These are phyloP conservation scores for Strix uralensis DNA, from an alignment of 2,113 vertebrate species.

Conservation along the genomic window DNA sequence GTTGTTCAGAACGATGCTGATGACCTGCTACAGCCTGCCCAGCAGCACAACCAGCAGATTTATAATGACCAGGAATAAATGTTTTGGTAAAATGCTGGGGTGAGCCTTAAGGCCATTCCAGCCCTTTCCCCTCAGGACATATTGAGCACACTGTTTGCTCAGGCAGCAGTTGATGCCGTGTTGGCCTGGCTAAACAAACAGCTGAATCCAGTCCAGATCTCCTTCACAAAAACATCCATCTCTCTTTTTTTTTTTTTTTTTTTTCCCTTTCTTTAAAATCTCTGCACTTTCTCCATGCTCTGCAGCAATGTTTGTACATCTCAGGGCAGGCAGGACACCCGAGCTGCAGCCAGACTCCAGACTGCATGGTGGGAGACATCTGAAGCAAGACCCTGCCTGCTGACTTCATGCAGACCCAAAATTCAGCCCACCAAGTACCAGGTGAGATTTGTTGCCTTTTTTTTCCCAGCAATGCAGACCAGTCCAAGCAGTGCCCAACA, in stretches of 20 bases:
- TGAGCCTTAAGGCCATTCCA: not conserved
- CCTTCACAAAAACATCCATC: not conserved
- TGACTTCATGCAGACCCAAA: not conserved
- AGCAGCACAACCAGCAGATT: not conserved
- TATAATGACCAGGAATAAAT: not conserved
- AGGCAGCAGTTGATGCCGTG: not conserved
- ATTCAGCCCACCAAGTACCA: not conserved
- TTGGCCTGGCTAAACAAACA: not conserved
- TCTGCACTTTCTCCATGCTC: not conserved
- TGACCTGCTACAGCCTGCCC: not conserved
- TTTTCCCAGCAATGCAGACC: not conserved
- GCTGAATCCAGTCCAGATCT: not conserved
- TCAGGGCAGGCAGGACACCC: fast-evolving
- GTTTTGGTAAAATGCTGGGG: not conserved
- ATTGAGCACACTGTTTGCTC: not conserved
- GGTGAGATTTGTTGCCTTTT: not conserved
- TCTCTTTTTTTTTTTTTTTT: too few species aligned
- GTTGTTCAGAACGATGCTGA: fast-evolving
- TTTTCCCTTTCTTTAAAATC: not conserved
- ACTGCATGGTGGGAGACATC: too few species aligned
- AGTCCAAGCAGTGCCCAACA: fast-evolving
- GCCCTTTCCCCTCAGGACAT: not conserved
- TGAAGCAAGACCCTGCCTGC: not conserved
- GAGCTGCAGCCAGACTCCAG: not conserved
- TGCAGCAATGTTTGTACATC: not conserved